phyloP scores from a whole-genome alignment of 2,113 vertebrate species.

The Neoarius graeffei region DNA sequence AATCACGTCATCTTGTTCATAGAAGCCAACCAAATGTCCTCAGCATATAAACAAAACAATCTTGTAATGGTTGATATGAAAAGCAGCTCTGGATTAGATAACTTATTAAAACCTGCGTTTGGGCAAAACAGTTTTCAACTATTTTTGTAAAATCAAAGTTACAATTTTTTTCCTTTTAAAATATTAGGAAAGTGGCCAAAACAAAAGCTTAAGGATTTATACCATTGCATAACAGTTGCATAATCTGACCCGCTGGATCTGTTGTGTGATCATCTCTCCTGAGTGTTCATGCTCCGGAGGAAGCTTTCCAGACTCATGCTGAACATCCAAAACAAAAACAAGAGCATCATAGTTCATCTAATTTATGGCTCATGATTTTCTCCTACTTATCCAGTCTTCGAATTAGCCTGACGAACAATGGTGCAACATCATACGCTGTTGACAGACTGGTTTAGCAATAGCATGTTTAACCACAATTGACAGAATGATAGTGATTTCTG shows the following conservation, averaged over 20 bases:
- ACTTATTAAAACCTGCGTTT: conserved; percentile 25
- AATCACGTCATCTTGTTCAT: background rate
- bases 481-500: background rate
- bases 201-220: conserved; percentile 6
- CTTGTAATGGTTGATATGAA: conserved; percentile 49
- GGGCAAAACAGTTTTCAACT: conserved; percentile 32
- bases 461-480: background rate
- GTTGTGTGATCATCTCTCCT: conserved; percentile 36
- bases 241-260: conserved; percentile 39
- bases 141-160: conserved; percentile 22
- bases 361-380: conserved; percentile 3
- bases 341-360: conserved; percentile 6
- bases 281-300: conserved; percentile 36
- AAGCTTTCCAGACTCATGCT: conserved; percentile 50
- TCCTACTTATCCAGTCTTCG: background rate
- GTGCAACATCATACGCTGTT: background rate
- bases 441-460: background rate
- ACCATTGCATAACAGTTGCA: conserved; percentile 9
- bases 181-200: conserved; percentile 37
- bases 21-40: background rate
- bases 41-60: conserved; percentile 24
- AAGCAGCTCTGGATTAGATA: conserved; percentile 37
- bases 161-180: conserved; percentile 30
- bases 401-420: background rate
- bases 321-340: conserved; percentile 17